Evolutionary conservation across 2,888 invertebrate genomes (phyloP), one percentile per base, ranked within the genome.

Genomic region (Orthosia cruda): DNA sequence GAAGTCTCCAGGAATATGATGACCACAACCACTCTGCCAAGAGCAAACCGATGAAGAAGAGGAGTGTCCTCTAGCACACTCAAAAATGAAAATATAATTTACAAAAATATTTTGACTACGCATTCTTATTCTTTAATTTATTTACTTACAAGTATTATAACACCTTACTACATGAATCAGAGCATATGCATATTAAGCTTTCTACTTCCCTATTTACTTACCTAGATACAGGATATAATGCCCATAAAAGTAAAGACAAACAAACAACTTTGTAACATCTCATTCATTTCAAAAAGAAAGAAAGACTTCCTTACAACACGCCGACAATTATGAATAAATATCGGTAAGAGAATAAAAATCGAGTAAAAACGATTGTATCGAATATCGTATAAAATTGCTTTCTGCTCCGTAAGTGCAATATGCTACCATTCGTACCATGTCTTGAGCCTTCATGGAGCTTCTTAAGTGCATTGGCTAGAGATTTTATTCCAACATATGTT

Each of bases 371-470:
- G 32, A 2, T 20, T n/a, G 26, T 59, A 50, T 47, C 54, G 23
- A 73, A 64, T 65, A 66, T 54, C 49, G 58, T 64, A 55, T 57
- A 57, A 66, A 50, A 80, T 80, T 69, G 64, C 47, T 57, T 66
- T 70, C 13, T 32, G 55, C 13, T 61, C 5, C 16, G n/a, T 58
- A 58, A 80, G 66, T 77, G 80, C 69, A 71, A 50, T 77, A 71
- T 70, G 74, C 57, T n/a, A n/a, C n/a, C 77, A 64, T 62, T 55
- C 50, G 23, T 69, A 67, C 20, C 32, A 52, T 52, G 55, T 66
- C n/a, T 49, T 64, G 16, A 63, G 54, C 55, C 40, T 67, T 70
- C 64, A 47, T 59, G 26, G 4, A 49, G 11, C 49, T 55, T 18
- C 45, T 81, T 64, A 57, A 45, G 59, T 73, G 59, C 77, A 76